A percentile compares a stretch with the other conserved stretches of the same genome.
phyloP scores from a whole-genome alignment of 2,113 vertebrate species.

The Strix aluco region DNA sequence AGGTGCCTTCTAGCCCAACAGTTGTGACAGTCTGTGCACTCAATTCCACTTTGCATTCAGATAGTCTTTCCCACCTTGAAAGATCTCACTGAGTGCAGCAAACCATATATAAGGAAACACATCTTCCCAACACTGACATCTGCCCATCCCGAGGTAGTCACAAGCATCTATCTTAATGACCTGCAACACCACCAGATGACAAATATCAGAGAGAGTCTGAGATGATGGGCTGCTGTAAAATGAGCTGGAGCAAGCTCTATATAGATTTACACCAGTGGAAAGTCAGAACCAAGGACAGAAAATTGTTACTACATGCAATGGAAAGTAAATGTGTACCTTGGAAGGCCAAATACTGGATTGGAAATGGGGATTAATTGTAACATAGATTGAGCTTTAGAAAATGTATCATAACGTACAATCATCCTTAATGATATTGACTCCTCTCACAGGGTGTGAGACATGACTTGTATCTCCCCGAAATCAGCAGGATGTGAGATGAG shows the following conservation, averaged over 20 bases:
- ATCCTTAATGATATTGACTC: slow-evolving; percentile 17
- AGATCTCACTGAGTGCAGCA: slow-evolving; percentile 20
- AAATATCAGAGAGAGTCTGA: slow-evolving; percentile 31
- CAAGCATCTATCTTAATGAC: slow-evolving; percentile 61
- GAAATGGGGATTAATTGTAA: slow-evolving; percentile 38
- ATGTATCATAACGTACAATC: neutral
- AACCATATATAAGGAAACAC: slow-evolving; percentile 33
- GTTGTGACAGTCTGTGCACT: neutral
- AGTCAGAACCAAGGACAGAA: neutral
- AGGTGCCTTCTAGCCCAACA: neutral
- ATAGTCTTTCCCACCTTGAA: slow-evolving; percentile 28
- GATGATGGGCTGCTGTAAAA: slow-evolving; percentile 41
- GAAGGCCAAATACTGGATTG: slow-evolving; percentile 33
- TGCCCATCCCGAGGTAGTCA: slow-evolving; percentile 22
- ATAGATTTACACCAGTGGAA: slow-evolving; percentile 52
- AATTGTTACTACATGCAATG: slow-evolving; percentile 11
- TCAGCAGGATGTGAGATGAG: neutral
- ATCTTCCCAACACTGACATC: slow-evolving; percentile 36
- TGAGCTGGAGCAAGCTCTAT: neutral
- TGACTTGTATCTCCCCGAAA: no score
- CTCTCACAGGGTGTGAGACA: neutral
- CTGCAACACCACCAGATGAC: slow-evolving; percentile 16
- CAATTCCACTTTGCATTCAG: slow-evolving; percentile 29
- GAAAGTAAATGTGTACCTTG: slow-evolving; percentile 58
- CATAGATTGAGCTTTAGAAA: slow-evolving; percentile 24